These are phyloP conservation scores for Murina feae DNA, from an alignment of 2,113 vertebrate species.

Conservation along the genomic window DNA sequence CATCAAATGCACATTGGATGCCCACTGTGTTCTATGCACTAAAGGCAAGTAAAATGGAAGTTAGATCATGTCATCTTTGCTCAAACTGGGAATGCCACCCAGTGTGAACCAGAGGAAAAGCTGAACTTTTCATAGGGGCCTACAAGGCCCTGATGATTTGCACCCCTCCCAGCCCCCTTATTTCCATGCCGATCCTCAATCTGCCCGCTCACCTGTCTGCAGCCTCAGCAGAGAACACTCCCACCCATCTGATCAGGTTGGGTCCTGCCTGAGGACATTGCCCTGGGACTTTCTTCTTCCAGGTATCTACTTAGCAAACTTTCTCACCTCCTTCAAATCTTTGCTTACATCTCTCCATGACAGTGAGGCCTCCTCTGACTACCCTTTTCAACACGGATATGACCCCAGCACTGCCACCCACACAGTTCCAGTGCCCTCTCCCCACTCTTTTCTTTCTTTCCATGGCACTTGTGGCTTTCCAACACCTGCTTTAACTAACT, in stretches of 20 bases:
- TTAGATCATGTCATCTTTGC: background rate
- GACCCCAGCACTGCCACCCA: fast-evolving
- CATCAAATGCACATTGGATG: background rate
- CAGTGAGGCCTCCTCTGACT: background rate
- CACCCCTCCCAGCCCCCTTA: no score
- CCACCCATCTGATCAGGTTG: fast-evolving
- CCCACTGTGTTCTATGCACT: background rate
- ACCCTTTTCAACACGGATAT: no score
- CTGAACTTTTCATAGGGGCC: background rate
- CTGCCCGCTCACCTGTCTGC: fast-evolving
- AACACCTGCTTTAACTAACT: background rate
- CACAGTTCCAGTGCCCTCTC: background rate
- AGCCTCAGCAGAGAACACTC: background rate
- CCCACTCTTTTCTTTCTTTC: background rate
- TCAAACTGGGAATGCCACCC: background rate
- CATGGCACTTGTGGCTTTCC: background rate
- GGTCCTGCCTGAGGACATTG: background rate
- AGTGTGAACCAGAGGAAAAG: background rate
- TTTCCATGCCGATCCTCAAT: background rate
- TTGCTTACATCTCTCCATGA: background rate
- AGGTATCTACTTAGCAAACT: background rate
- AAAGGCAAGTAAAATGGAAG: background rate
- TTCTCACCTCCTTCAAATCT: background rate
- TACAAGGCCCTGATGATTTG: background rate
- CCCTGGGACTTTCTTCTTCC: background rate